These are phyloP conservation scores for Cranoglanis bouderius DNA, from an alignment of 2,113 vertebrate species.

Conservation along the genomic window DNA sequence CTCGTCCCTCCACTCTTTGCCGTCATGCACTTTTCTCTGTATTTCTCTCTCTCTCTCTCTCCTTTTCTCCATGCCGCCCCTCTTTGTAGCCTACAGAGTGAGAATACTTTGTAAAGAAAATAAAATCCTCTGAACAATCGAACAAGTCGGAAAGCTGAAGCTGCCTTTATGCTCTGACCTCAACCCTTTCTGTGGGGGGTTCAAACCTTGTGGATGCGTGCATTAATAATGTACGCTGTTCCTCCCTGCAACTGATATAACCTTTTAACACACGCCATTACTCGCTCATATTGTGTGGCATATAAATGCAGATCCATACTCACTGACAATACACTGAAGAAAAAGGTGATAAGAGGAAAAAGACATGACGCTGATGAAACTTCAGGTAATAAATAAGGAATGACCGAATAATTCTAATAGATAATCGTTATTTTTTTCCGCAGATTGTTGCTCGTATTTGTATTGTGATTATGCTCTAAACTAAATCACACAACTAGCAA, in stretches of 20 bases:
- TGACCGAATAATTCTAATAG: background rate
- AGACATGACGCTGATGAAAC: background rate
- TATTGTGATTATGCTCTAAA: background rate
- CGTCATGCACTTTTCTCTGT: background rate
- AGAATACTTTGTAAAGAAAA: background rate
- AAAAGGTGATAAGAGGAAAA: background rate
- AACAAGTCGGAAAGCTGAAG: background rate
- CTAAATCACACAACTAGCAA: background rate
- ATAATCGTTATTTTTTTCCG: conserved; percentile 3
- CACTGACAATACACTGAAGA: background rate
- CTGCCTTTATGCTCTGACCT: background rate
- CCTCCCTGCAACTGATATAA: conserved; percentile 14
- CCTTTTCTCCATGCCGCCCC: background rate
- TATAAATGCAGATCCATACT: conserved; percentile 9
- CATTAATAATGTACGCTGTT: conserved; percentile 21
- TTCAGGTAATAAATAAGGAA: background rate
- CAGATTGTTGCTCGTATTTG: background rate
- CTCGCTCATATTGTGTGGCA: background rate
- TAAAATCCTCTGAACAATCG: background rate
- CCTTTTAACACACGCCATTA: conserved; percentile 26
- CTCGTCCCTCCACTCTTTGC: conserved; percentile 53
- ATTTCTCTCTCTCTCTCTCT: no score
- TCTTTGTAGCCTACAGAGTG: background rate
- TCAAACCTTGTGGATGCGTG: background rate
- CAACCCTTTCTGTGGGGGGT: conserved; percentile 5